phyloP scores from a whole-genome alignment of 2,113 vertebrate genomes.

The Papio anubis region DNA sequence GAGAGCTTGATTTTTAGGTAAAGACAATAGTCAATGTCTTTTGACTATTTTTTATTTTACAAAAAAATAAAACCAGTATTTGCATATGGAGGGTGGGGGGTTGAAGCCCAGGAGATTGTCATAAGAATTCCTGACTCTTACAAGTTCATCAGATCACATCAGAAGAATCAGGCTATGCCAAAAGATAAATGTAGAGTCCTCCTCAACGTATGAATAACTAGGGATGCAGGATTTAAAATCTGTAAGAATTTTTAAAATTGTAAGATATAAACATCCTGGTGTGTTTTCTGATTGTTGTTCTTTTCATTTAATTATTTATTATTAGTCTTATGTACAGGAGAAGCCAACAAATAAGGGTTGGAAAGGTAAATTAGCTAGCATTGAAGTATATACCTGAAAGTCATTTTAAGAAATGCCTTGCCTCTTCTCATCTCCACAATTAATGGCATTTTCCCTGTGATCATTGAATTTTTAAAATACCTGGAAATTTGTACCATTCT shows the following conservation, averaged over 20 bases:
- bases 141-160: background rate
- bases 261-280: background rate
- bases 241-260: background rate
- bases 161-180: background rate
- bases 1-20: background rate
- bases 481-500: background rate
- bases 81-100: background rate
- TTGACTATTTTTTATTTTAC: too few relatives aligned
- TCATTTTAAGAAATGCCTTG: slow-evolving; percentile 32
- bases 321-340: background rate
- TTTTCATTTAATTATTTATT: background rate
- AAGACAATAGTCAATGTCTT: background rate
- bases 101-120: background rate
- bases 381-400: background rate
- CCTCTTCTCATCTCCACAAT: background rate
- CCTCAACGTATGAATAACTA: background rate
- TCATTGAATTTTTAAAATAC: background rate
- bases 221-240: background rate
- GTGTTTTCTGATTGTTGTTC: background rate
- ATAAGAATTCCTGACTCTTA: background rate
- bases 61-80: background rate
- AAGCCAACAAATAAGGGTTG: slow-evolving; percentile 16
- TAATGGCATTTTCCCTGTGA: background rate
- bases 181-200: background rate
- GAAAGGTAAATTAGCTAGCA: background rate